Conservation (phyloP, 2,888 invertebrate species). For the Cartodere bifasciata region DNA sequence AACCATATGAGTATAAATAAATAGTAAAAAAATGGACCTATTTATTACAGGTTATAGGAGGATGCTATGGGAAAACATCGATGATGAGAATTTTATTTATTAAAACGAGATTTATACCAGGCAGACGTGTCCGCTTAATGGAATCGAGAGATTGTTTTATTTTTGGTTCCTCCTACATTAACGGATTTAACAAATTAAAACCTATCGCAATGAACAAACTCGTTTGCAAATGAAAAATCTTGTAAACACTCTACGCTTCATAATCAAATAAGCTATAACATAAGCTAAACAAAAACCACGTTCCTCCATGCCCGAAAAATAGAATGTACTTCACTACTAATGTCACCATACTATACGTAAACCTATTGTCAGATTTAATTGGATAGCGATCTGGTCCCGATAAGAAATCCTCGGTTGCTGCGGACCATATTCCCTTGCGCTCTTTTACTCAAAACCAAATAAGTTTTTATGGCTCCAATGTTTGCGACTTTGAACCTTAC, state of each 20-base stretch:
- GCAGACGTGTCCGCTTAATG: conserved; percentile 27
- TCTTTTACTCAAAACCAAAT: conserved; percentile 8
- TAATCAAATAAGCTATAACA: not conserved
- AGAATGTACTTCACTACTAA: conserved; percentile 22
- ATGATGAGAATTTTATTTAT: conserved; percentile 29
- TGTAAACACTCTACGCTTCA: no score
- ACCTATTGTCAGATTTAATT: conserved; percentile 41
- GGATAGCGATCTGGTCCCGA: conserved; percentile 37
- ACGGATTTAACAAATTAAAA: conserved; percentile 19
- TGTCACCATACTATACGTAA: conserved; percentile 35
- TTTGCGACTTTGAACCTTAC: conserved; percentile 23
- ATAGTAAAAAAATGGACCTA: conserved; percentile 31
- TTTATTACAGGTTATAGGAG: conserved; percentile 25
- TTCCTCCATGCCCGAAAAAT: conserved; percentile 10
- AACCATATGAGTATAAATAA: conserved; percentile 28
- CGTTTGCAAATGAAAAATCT: no score
- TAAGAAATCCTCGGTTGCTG: conserved; percentile 26
- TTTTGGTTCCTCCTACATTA: conserved; percentile 19
- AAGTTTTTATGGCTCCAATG: conserved; percentile 8
- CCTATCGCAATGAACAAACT: no score
- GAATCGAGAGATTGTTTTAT: conserved; percentile 21
- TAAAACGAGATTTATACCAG: conserved; percentile 30
- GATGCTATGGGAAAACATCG: conserved; percentile 24
- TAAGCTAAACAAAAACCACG: conserved; percentile 1
- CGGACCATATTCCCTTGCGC: conserved; percentile 24